These are phyloP conservation scores for Drosophila setifemur DNA, from an alignment of 1,140 invertebrate genomes.

Conservation along the genomic window DNA sequence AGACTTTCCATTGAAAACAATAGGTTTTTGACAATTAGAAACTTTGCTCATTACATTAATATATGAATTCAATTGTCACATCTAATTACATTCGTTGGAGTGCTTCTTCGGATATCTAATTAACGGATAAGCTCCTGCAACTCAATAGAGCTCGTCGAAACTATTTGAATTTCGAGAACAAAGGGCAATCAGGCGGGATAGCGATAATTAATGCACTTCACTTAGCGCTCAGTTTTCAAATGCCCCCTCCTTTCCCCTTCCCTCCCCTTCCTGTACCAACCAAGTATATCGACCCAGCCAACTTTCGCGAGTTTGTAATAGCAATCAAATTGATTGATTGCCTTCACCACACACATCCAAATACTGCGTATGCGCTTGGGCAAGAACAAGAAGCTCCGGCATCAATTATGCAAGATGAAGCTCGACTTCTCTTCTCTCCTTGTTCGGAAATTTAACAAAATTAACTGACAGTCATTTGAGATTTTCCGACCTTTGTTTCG, in stretches of 20 bases:
- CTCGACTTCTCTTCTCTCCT: conserved; percentile 5
- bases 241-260: neutral
- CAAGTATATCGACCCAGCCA: too few species aligned
- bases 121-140: neutral
- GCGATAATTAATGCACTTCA: conserved; percentile 26
- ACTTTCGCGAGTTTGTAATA: conserved; percentile 26
- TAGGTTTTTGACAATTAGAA: too few species aligned
- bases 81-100: neutral
- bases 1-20: too few species aligned
- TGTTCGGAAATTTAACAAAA: neutral
- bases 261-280: too few species aligned
- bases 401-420: conserved; percentile 53
- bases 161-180: conserved; percentile 19
- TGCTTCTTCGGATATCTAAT: conserved; percentile 7
- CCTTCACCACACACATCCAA: conserved; percentile 29
- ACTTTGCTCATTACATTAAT: conserved; percentile 6
- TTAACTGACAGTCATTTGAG: neutral
- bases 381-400: neutral
- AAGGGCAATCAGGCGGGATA: conserved; percentile 6
- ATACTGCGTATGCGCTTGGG: too few species aligned
- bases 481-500: neutral
- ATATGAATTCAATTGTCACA: neutral
- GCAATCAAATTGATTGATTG: conserved; percentile 67
- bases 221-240: conserved; percentile 35
- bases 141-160: neutral